Evolutionary conservation across 2,113 vertebrate genomes (phyloP).

Genomic region (Myodes glareolus): DNA sequence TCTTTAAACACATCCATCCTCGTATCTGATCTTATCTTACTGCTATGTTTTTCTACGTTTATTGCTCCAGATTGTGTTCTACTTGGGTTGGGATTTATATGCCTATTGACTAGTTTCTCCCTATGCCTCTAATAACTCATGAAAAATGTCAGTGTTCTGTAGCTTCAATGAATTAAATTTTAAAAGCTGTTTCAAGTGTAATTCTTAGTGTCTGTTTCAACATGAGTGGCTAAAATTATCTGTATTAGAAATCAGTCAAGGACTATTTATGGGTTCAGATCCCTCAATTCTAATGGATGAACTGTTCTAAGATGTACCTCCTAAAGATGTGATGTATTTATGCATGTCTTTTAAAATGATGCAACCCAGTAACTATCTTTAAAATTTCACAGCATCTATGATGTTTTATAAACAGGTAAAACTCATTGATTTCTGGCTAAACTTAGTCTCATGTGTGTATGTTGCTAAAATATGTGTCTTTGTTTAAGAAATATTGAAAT

Average conservation of each 20-base stretch:
- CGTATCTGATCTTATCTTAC: not conserved
- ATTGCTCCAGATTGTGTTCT: not conserved
- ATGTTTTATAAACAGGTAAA: not conserved
- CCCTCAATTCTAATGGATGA: not conserved
- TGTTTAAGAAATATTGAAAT: not conserved
- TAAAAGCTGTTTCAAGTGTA: not conserved
- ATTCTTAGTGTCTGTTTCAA: not conserved
- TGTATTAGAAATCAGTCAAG: not conserved
- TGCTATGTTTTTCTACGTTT: not conserved
- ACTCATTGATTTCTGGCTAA: not conserved
- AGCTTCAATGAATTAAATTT: not conserved
- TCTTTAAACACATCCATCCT: not conserved
- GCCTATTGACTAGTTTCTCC: not conserved
- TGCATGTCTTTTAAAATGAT: not conserved
- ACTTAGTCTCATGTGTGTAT: not conserved
- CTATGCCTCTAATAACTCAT: not conserved
- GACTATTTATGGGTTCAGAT: not conserved
- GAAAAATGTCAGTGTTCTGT: not conserved
- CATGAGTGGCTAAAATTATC: not conserved
- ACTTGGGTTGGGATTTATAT: not conserved
- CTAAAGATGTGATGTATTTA: not conserved
- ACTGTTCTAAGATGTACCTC: not conserved
- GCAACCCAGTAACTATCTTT: not conserved
- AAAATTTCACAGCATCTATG: not conserved
- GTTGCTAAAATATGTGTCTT: not conserved